Percentiles rank a stretch among this genome's conserved stretches.
Evolutionary conservation across 2,113 vertebrate genomes (phyloP).

Genomic region (Rhombomys opimus): DNA sequence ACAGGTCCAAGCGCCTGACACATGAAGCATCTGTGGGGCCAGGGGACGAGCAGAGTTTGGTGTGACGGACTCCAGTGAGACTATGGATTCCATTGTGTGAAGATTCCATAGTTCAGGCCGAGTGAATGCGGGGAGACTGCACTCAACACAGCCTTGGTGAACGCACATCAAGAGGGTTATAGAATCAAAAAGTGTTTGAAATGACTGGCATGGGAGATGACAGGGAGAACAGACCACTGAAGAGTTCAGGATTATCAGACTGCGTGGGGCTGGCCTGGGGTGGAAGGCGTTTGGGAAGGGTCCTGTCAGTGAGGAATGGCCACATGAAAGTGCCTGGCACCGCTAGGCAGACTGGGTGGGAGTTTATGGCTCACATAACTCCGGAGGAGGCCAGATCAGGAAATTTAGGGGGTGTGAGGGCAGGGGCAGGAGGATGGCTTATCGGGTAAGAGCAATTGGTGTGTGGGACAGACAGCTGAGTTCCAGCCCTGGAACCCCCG

Average conservation of each 20-base stretch:
- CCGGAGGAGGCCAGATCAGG: background rate
- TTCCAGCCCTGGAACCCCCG: background rate
- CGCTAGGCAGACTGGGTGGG: background rate
- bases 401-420: background rate
- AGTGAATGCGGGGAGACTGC: too few relatives aligned
- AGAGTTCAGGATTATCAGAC: too few relatives aligned
- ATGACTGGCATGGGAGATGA: too few relatives aligned
- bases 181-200: too few relatives aligned
- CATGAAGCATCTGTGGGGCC: background rate
- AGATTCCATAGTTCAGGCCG: background rate
- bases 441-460: background rate
- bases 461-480: background rate
- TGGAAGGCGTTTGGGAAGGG: background rate
- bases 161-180: too few relatives aligned
- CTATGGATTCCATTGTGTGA: background rate
- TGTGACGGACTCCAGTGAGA: background rate
- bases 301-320: background rate
- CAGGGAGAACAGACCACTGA: too few relatives aligned
- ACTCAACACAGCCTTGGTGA: too few relatives aligned
- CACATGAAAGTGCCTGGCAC: background rate
- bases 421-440: background rate
- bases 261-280: background rate
- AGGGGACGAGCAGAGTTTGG: background rate
- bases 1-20: background rate
- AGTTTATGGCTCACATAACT: background rate